Base-by-base conservation (phyloP, 1,140 invertebrate species). In the Anastrepha obliqua region DNA sequence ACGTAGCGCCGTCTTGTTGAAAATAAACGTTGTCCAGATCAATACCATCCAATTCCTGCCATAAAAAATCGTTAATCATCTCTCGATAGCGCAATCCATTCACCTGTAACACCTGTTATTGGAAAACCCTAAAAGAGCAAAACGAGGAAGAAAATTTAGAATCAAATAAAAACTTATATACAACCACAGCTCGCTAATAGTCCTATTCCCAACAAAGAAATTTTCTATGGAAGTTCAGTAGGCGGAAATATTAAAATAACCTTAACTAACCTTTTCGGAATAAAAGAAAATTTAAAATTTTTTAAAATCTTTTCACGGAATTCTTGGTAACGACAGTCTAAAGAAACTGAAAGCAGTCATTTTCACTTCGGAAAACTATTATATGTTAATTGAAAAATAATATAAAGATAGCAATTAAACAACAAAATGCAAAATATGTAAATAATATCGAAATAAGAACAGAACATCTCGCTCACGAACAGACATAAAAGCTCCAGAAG, bases 201-300 rank as follows among this genome's bases (percentile, higher is more conserved):
- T 62, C 58, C 17, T 3, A 51, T 3, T 47, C n/a, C 13, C 15
- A 86, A 86, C n/a, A 42, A 86, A 2, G 42, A 62, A 4, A 86
- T 42, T 11, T 86, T 86, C n/a, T 47, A 44, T 29, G 29, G 29
- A 1, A 86, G 15, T 42, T 86, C 60, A n/a, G 62, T 65, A 6
- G 60, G 60, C 11, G 86, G 62, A 6, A 86, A 86, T 17, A 64
- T 86, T 4, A 65, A 60, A 65, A 86, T 86, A 62, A 86, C 42
- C 3, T 44, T 64, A n/a, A 62, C 65, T 42, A 86, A 86, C 39
- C 60, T 64, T 15, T 64, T 64, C 39, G 85, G 60, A 8, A 3
- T 47, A 64, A 39, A 3, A 15, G 17, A n/a, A 59, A 17, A 64
- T 2, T 20, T 64, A 86, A 86, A 9, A n/a, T n/a, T n/a, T n/a